Conservation (phyloP, 2,888 invertebrate genomes). For the Latrodectus hesperus region DNA sequence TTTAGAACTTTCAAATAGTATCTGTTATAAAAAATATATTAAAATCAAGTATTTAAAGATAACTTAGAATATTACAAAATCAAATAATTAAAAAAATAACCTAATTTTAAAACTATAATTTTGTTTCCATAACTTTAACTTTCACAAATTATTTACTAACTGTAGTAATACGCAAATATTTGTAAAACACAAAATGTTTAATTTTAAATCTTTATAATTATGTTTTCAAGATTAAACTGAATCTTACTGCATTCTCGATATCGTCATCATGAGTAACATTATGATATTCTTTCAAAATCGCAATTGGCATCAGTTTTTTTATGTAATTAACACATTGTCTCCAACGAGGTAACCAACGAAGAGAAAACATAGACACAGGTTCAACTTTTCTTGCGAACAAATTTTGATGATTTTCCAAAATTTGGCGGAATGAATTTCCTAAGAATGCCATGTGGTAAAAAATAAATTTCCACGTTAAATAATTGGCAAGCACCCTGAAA, state of each 20-base stretch:
- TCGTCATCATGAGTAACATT: background rate
- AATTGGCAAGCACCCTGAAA: constrained; percentile 43
- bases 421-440: constrained; percentile 37
- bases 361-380: constrained; percentile 10
- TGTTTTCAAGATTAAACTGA: too few species aligned
- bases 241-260: constrained; percentile 27
- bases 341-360: constrained; percentile 40
- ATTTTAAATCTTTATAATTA: too few species aligned
- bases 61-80: too few species aligned
- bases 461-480: constrained; percentile 52
- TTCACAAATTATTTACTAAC: too few species aligned
- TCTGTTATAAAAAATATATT: too few species aligned
- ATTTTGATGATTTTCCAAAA: constrained; percentile 32
- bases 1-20: too few species aligned
- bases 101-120: too few species aligned
- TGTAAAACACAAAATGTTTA: too few species aligned
- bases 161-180: too few species aligned
- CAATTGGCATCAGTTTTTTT: constrained; percentile 43
- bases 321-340: constrained; percentile 51
- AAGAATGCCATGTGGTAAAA: constrained; percentile 49
- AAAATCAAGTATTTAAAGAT: too few species aligned
- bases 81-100: too few species aligned
- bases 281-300: constrained; percentile 21
- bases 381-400: background rate
- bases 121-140: too few species aligned